A percentile compares a stretch with the other conserved stretches of the same genome.
Conservation (phyloP, 53 echinoderm and acorn worm genomes). For the Holothuria scabra region DNA sequence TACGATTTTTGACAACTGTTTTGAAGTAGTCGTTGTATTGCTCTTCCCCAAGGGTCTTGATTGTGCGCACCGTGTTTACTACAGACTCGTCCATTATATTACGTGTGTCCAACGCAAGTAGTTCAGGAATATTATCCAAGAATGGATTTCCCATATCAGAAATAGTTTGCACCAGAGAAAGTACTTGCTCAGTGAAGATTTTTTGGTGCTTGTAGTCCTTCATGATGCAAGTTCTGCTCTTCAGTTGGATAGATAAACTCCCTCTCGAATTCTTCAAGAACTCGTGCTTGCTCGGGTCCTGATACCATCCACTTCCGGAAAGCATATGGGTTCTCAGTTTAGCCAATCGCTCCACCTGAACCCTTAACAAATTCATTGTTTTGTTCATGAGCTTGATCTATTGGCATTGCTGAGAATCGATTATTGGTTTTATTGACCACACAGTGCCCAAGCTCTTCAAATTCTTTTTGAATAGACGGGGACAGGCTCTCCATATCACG, state of each 20-base stretch:
- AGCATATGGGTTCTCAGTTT: neutral
- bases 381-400: constrained; percentile 29
- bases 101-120: no score
- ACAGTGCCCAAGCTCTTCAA: neutral
- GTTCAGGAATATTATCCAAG: no score
- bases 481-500: constrained; percentile 40
- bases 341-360: constrained; percentile 13
- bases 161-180: no score
- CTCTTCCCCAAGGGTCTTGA: no score
- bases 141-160: no score
- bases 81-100: no score
- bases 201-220: constrained; percentile 17
- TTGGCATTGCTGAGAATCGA: neutral
- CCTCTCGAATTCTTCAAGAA: constrained; percentile 26
- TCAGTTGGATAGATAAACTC: neutral
- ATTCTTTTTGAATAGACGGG: constrained; percentile 12
- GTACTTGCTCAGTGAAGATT: no score
- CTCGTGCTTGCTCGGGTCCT: constrained; percentile 10
- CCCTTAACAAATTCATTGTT: constrained; percentile 15
- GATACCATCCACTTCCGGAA: neutral
- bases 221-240: neutral
- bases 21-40: no score
- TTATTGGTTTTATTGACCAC: constrained; percentile 3
- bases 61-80: no score
- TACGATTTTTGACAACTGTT: no score